Percentiles rank a stretch among this genome's conserved stretches.
Conservation (phyloP, 2,888 invertebrate species). For the Salticus scenicus region DNA sequence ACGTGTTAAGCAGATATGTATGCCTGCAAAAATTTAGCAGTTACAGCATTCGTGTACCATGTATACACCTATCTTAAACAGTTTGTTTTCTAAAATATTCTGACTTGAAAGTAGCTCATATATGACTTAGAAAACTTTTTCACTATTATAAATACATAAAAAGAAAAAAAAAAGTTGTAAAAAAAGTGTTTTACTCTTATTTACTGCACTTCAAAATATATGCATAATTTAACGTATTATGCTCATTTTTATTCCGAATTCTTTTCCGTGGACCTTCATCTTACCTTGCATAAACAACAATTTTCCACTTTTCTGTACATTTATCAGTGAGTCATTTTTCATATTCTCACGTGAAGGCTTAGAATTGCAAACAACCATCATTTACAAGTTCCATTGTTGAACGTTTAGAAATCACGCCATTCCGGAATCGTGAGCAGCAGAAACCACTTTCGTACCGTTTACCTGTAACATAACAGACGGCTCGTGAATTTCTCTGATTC, state of each 20-base stretch:
- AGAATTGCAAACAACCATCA: neutral
- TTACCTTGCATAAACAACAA: conserved; percentile 24
- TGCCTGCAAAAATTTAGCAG: too few species aligned
- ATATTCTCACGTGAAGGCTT: neutral
- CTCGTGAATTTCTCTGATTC: conserved; percentile 40
- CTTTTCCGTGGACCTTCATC: neutral
- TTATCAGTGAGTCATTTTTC: neutral
- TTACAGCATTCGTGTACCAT: too few species aligned
- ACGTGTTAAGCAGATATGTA: too few species aligned
- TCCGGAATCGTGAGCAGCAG: conserved; percentile 3
- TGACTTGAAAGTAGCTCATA: too few species aligned
- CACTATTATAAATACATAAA: too few species aligned
- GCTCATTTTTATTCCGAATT: neutral
- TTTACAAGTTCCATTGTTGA: conserved; percentile 8
- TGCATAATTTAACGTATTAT: too few species aligned
- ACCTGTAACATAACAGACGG: conserved; percentile 38
- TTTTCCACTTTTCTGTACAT: neutral
- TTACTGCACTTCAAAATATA: too few species aligned
- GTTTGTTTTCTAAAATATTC: too few species aligned
- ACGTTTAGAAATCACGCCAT: conserved; percentile 20
- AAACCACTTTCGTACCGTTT: conserved; percentile 16
- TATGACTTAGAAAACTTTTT: too few species aligned
- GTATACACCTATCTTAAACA: too few species aligned
- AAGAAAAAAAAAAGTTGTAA: too few species aligned
- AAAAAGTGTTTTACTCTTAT: too few species aligned